Conservation (phyloP, 2,888 invertebrate species). For the Crioceris asparagi region DNA sequence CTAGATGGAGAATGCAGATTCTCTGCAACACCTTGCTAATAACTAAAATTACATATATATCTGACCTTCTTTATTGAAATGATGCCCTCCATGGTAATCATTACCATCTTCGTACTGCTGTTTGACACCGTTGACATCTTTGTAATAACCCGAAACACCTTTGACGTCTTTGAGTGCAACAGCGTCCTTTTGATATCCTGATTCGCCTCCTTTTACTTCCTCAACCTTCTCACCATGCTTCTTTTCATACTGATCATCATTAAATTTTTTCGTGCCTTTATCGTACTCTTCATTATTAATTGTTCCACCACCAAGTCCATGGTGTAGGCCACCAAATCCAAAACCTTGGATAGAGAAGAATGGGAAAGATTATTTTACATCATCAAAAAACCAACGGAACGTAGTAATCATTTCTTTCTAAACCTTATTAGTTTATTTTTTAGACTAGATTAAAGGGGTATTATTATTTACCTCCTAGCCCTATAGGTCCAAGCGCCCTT, state of each 20-base stretch:
- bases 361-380: no score
- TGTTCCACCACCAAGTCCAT: constrained; percentile 31
- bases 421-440: no score
- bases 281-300: constrained; percentile 47
- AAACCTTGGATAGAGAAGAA: no score
- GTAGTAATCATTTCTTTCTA: no score
- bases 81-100: constrained; percentile 46
- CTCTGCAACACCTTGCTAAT: no score
- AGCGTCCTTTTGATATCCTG: constrained; percentile 45
- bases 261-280: constrained; percentile 46
- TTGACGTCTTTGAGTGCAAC: constrained; percentile 35
- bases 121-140: constrained; percentile 46
- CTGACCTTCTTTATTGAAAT: constrained; percentile 46
- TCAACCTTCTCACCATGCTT: constrained; percentile 45
- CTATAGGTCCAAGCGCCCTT: no score
- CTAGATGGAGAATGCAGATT: no score
- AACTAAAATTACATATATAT: no score
- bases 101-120: constrained; percentile 49
- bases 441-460: no score
- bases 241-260: constrained; percentile 43
- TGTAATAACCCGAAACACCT: constrained; percentile 44
- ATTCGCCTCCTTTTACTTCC: constrained; percentile 44
- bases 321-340: constrained; percentile 21
- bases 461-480: no score
- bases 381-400: no score